These are phyloP conservation scores for Drosophila lowei DNA, from an alignment of 1,140 invertebrate genomes.

Conservation along the genomic window DNA sequence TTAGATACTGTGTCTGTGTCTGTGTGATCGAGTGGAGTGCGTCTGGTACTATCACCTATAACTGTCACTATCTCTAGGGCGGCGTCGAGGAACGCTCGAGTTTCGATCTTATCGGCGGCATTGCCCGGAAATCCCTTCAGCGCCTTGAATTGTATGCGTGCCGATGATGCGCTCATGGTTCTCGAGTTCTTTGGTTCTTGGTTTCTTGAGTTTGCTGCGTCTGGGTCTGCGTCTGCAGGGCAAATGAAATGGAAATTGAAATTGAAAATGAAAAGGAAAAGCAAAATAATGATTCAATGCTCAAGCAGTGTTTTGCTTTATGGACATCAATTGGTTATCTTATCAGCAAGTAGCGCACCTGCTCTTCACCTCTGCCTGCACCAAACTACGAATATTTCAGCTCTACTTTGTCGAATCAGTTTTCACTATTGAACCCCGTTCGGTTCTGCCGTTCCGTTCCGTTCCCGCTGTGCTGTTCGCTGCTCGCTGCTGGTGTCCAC, in stretches of 20 bases:
- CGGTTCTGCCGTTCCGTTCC: not conserved
- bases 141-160: slow-evolving; percentile 72
- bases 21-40: not conserved
- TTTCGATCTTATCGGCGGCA: slow-evolving; percentile 85
- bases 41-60: slow-evolving; percentile 84
- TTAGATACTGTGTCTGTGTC: not conserved
- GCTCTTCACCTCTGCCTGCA: not conserved
- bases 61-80: slow-evolving; percentile 85
- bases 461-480: too few species aligned
- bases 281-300: too few species aligned
- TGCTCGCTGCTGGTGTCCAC: not conserved
- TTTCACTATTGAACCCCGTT: slow-evolving; percentile 31
- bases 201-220: not conserved
- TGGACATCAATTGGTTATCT: slow-evolving; percentile 25
- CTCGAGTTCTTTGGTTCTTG: not conserved
- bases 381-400: slow-evolving; percentile 7
- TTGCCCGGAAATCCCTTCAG: slow-evolving; percentile 83
- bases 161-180: slow-evolving; percentile 23
- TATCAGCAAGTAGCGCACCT: slow-evolving; percentile 22
- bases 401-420: slow-evolving; percentile 1
- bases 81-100: slow-evolving; percentile 86
- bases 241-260: slow-evolving; percentile 10
- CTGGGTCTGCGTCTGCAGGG: not conserved
- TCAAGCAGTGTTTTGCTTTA: slow-evolving; percentile 1
- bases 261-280: slow-evolving; percentile 1